A percentile compares a stretch with the other conserved stretches of the same genome.
phyloP scores from a whole-genome alignment of 2,888 invertebrate species.

The Zeuzera pyrina region DNA sequence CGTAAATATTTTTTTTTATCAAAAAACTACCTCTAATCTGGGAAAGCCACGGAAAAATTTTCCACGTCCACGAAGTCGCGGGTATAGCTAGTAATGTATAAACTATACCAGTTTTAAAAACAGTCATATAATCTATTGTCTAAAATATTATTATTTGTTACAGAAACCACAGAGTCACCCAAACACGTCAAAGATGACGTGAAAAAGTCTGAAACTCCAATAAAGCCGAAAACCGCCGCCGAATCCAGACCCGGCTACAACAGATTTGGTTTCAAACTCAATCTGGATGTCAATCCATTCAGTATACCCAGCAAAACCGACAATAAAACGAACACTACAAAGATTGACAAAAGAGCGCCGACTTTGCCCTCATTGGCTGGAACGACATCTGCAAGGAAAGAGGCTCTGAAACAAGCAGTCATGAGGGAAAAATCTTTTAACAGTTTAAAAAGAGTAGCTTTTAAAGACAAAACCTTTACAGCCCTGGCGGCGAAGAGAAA shows the following conservation, averaged over 20 bases:
- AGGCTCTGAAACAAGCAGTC: slow-evolving; percentile 39
- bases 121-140: no score
- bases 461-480: no score
- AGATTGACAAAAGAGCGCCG: slow-evolving; percentile 16
- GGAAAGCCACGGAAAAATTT: no score
- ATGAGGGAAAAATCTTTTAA: slow-evolving; percentile 50
- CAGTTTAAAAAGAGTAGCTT: slow-evolving; percentile 14
- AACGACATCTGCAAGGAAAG: slow-evolving; percentile 27
- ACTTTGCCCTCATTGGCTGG: slow-evolving; percentile 37
- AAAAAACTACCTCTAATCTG: no score
- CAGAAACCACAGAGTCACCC: no score
- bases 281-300: slow-evolving; percentile 53
- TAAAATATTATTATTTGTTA: no score
- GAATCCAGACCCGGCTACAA: slow-evolving; percentile 45
- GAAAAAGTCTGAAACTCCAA: no score
- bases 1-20: no score
- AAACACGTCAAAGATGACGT: no score
- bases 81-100: no score
- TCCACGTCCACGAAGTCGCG: no score
- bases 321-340: neutral
- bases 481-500: slow-evolving; percentile 32
- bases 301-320: slow-evolving; percentile 24
- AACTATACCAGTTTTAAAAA: no score
- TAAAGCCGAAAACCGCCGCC: slow-evolving; percentile 26
- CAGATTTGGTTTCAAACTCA: slow-evolving; percentile 64